phyloP scores from a whole-genome alignment of 2,797 vertebrate genomes.

The Potorous gilbertii region DNA sequence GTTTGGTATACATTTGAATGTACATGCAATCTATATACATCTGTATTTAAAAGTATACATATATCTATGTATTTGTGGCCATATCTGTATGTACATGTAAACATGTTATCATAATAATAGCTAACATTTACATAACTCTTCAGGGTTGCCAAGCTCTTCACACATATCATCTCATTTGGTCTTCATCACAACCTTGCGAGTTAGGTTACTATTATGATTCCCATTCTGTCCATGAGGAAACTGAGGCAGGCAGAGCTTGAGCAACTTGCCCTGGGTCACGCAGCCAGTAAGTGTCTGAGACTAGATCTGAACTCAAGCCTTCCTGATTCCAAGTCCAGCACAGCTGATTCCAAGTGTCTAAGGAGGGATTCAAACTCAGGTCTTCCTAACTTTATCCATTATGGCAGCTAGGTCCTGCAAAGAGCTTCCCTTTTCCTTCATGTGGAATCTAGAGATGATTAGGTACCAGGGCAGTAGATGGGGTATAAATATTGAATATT shows the following conservation, averaged over 20 bases:
- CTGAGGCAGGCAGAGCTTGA: neutral
- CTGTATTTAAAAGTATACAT: neutral
- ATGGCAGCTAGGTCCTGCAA: neutral
- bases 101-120: neutral
- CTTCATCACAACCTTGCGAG: neutral
- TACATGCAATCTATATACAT: no score
- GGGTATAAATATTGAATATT: neutral
- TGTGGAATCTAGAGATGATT: neutral
- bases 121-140: neutral
- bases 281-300: neutral
- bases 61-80: neutral
- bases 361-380: neutral
- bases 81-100: neutral
- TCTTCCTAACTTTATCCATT: neutral
- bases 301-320: neutral
- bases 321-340: no score
- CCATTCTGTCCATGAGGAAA: neutral
- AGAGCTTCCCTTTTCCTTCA: neutral
- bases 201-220: neutral
- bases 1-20: neutral
- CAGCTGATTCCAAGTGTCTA: neutral
- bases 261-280: neutral
- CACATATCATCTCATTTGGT: neutral
- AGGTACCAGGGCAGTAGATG: neutral
- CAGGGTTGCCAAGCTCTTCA: neutral